phyloP scores from a whole-genome alignment of 2,113 vertebrate species.

The Lasiurus borealis region DNA sequence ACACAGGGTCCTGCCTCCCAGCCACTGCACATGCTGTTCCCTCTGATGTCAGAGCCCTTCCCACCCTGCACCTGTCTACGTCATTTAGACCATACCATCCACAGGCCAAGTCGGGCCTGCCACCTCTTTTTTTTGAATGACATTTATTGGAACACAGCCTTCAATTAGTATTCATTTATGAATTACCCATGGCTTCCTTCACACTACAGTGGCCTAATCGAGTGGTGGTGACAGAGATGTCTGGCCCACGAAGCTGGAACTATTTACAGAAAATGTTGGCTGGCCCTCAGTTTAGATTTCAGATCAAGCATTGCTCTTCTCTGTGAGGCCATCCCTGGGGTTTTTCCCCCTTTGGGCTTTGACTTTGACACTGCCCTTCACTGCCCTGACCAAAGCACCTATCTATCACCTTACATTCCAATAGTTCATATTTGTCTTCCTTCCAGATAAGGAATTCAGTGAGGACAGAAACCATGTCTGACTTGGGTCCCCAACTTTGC shows the following conservation, averaged over 20 bases:
- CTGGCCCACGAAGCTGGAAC: background rate
- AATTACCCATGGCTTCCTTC: background rate
- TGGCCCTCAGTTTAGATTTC: background rate
- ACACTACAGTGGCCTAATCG: accelerated
- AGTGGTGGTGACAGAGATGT: background rate
- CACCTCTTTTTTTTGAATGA: background rate
- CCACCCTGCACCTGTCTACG: background rate
- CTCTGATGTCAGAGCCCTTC: background rate
- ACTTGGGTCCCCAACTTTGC: background rate
- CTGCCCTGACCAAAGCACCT: background rate
- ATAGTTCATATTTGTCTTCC: background rate
- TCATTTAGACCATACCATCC: too few species aligned
- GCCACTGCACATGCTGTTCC: background rate
- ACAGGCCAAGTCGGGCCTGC: background rate
- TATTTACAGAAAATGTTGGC: background rate
- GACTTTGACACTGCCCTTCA: background rate
- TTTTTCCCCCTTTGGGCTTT: background rate
- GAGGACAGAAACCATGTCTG: background rate
- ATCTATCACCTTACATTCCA: background rate
- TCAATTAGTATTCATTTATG: background rate
- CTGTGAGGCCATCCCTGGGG: background rate
- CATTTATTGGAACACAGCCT: too few species aligned
- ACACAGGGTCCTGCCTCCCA: accelerated
- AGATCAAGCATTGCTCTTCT: background rate
- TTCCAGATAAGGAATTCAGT: background rate